phyloP scores from a whole-genome alignment of 1,140 invertebrate species.

The Diploscapter pachys region DNA sequence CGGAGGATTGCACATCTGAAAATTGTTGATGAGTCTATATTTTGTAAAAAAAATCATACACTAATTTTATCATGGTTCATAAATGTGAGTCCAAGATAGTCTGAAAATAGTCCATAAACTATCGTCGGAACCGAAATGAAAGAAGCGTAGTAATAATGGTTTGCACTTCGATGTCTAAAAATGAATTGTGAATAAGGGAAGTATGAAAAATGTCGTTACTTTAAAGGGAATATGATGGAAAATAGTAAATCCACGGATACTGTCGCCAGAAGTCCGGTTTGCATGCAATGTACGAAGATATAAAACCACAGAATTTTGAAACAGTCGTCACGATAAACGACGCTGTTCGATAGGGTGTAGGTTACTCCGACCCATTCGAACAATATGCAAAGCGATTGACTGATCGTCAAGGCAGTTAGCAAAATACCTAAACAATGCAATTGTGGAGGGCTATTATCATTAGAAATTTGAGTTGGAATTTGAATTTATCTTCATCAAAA shows the following conservation, averaged over 20 bases:
- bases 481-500: no score
- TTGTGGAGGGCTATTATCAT: no score
- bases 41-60: no score
- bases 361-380: neutral
- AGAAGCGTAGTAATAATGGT: neutral
- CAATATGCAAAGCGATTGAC: neutral
- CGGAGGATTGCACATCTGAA: conserved; percentile 8
- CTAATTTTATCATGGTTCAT: neutral
- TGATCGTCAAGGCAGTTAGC: neutral
- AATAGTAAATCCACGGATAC: conserved; percentile 11
- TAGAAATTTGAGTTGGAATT: no score
- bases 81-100: neutral
- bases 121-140: neutral
- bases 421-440: conserved; percentile 3
- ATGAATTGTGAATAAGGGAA: neutral
- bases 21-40: no score
- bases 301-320: conserved; percentile 6
- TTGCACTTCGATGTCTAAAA: conserved; percentile 8
- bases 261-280: conserved; percentile 10
- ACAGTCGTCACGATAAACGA: neutral
- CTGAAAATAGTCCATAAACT: neutral
- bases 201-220: conserved; percentile 4
- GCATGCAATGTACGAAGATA: conserved; percentile 5
- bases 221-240: conserved; percentile 4
- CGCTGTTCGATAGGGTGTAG: neutral